These are phyloP conservation scores for Spilarctia lutea DNA, from an alignment of 2,888 invertebrate species.

Conservation along the genomic window DNA sequence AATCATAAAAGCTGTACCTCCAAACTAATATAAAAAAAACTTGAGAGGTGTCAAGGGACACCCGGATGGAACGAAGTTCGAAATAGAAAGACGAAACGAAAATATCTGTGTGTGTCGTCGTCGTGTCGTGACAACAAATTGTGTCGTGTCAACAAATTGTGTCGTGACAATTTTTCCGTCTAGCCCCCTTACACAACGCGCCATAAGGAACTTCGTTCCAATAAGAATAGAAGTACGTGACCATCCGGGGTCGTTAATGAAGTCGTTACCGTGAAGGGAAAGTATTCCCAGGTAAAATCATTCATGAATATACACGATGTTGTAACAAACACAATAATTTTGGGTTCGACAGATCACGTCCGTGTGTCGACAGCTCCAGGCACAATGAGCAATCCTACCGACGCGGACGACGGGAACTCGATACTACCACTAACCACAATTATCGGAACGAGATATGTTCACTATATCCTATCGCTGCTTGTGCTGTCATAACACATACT, in stretches of 20 bases:
- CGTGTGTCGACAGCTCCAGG: not conserved
- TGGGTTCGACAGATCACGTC: not conserved
- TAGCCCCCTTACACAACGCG: no score
- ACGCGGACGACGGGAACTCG: not conserved
- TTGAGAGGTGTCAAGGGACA: no score
- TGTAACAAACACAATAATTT: not conserved
- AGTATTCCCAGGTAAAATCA: not conserved
- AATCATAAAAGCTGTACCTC: not conserved
- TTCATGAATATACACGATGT: not conserved
- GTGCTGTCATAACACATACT: not conserved
- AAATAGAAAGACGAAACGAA: no score
- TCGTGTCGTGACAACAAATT: no score
- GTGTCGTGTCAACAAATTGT: no score
- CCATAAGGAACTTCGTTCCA: no score
- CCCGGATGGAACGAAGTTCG: no score
- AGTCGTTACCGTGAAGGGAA: not conserved
- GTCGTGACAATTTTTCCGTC: no score
- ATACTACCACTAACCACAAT: not conserved
- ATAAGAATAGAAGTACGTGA: not conserved
- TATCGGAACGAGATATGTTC: not conserved
- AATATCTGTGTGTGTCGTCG: no score
- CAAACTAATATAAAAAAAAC: not conserved
- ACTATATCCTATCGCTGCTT: not conserved
- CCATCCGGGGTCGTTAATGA: not conserved
- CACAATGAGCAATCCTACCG: not conserved